Base-by-base conservation (phyloP, 2,797 vertebrate genomes). In the Numenius phaeopus region DNA sequence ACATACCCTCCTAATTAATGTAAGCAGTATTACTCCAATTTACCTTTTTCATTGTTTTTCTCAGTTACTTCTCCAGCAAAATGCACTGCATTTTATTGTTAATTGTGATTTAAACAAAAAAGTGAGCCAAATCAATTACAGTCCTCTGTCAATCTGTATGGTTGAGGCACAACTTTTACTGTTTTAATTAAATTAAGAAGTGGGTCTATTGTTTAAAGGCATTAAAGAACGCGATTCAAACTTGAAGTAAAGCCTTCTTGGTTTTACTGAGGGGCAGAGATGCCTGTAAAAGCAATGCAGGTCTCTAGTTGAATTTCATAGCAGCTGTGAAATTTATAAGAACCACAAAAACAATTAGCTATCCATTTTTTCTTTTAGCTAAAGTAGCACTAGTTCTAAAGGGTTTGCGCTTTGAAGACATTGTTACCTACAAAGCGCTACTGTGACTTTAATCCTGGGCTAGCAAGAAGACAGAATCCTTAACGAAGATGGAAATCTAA, bases 101-200 rank as follows among this genome's bases (percentile, higher is more conserved):
- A 97, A 97, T 81, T 95, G 90, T 89, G 82, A 83, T 94, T 54
- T 23, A 89, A 91, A 95, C 96, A 97, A 95, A 97, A 24, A 96
- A 98, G 96, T 86, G 21, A 96, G 92, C 71, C 94, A 97, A 98
- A 98, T 98, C 94, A 97, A 98, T 98, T 98, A 94, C 39, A 93
- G 72, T 71, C 95, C 88, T 94, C 94, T 96, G 91, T 91, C 95
- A 98, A 98, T 98, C 86, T 94, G 87, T 94, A 93, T 70, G 94
- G 96, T 69, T 97, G 96, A 98, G 95, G 93, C 95, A 89, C 92
- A 95, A 94, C 66, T 97, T 98, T 98, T 98, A 96, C 87, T 96
- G 96, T 97, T 98, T 98, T 98, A 98, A 98, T 98, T 98, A 98
- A 98, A 97, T 83, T 91, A 92, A 97, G 96, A 98, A 97, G 98